Evolutionary conservation across 2,888 invertebrate species (phyloP).

Genomic region (Melikaiella ostensackeni): DNA sequence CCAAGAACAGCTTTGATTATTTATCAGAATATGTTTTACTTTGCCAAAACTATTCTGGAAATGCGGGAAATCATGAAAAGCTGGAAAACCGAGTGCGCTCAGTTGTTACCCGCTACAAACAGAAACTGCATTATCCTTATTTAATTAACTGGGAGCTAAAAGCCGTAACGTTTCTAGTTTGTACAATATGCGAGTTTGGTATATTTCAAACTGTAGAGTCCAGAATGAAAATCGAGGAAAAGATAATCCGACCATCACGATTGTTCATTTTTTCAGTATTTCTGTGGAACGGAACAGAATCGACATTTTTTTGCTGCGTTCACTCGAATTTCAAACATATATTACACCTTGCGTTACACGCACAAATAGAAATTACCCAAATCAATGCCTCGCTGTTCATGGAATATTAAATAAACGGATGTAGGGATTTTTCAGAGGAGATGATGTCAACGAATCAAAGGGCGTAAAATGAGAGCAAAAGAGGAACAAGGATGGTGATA

Average conservation of each 20-base stretch:
- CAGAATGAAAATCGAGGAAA: neutral
- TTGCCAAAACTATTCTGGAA: neutral
- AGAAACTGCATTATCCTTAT: slow-evolving; percentile 22
- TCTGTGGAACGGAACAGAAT: neutral
- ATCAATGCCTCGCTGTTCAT: neutral
- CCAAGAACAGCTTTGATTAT: neutral
- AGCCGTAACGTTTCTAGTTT: slow-evolving; percentile 6
- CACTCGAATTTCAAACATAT: too few relatives aligned
- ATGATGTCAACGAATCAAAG: neutral
- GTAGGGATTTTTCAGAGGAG: too few relatives aligned
- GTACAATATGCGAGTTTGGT: neutral
- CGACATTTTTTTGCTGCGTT: too few relatives aligned
- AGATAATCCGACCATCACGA: neutral
- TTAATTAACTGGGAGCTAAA: slow-evolving; percentile 3
- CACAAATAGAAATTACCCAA: neutral
- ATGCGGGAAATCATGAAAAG: neutral
- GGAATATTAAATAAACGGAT: neutral
- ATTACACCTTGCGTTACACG: too few relatives aligned
- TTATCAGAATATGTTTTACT: neutral
- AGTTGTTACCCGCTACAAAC: slow-evolving; percentile 4
- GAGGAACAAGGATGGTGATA: neutral
- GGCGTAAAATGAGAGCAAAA: neutral
- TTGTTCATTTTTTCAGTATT: neutral
- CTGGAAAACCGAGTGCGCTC: slow-evolving; percentile 4
- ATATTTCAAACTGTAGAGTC: neutral